These are phyloP conservation scores for Netelia virgata DNA, from an alignment of 2,888 invertebrate species.

Conservation along the genomic window DNA sequence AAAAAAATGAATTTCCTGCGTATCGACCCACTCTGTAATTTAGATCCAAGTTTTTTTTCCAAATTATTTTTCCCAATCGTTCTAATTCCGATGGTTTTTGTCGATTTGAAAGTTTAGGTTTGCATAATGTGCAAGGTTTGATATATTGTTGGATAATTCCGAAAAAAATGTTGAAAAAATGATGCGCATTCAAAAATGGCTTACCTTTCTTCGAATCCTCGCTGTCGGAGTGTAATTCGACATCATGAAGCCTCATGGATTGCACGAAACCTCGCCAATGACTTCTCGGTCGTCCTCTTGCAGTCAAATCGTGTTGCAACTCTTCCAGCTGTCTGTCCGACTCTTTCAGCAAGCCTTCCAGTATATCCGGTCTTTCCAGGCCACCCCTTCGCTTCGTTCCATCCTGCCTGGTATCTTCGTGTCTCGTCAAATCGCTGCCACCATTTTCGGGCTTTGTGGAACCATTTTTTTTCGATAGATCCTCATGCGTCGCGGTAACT, in stretches of 20 bases:
- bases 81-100: too few species aligned
- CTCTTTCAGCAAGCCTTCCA: slow-evolving; percentile 80
- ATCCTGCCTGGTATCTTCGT: background rate
- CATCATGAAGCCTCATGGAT: slow-evolving; percentile 80
- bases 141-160: background rate
- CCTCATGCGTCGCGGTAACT: background rate
- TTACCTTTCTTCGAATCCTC: slow-evolving; percentile 81
- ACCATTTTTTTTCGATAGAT: slow-evolving; percentile 4
- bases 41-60: too few species aligned
- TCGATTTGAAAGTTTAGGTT: too few species aligned
- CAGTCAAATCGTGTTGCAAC: slow-evolving; percentile 75
- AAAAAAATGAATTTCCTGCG: too few species aligned
- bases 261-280: slow-evolving; percentile 81
- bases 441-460: slow-evolving; percentile 5
- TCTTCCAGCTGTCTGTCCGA: slow-evolving; percentile 78
- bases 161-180: too few species aligned
- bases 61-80: too few species aligned
- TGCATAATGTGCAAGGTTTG: background rate
- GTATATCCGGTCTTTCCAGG: slow-evolving; percentile 78
- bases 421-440: slow-evolving; percentile 27
- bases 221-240: slow-evolving; percentile 80
- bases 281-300: slow-evolving; percentile 75
- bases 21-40: too few species aligned
- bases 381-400: slow-evolving; percentile 32
- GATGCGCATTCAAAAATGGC: slow-evolving; percentile 6